Evolutionary conservation across 2,797 vertebrate species (phyloP).

Genomic region (Hydrolagus colliei): DNA sequence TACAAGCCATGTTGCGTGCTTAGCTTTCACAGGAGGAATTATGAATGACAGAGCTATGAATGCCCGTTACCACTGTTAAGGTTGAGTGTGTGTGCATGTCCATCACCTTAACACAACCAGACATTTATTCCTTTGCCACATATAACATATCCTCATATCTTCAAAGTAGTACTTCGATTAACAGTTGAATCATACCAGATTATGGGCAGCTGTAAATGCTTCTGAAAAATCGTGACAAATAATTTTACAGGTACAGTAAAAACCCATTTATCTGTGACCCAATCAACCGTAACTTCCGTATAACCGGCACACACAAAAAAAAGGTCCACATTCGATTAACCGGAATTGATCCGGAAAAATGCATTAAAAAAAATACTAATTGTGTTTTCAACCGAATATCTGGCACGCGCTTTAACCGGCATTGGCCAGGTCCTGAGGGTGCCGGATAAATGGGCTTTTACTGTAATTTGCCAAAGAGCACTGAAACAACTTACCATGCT

Average conservation of each 20-base stretch:
- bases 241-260: background rate
- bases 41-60: constrained; percentile 32
- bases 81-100: background rate
- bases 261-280: no score
- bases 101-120: constrained; percentile 11
- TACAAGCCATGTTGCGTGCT: constrained; percentile 20
- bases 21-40: constrained; percentile 17
- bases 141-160: background rate
- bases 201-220: constrained; percentile 7
- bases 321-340: no score
- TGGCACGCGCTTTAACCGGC: no score
- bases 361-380: no score
- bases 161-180: background rate
- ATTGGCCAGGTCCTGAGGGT: no score
- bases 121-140: constrained; percentile 5
- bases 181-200: constrained; percentile 1
- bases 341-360: no score
- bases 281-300: no score
- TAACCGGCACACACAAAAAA: no score
- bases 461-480: constrained; percentile 12
- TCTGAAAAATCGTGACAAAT: constrained; percentile 25
- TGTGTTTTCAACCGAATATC: no score
- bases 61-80: constrained; percentile 22
- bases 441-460: no score
- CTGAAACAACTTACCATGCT: constrained; percentile 69